Percentiles rank a stretch among this genome's conserved stretches.
phyloP scores from a whole-genome alignment of 2,797 vertebrate genomes.

The Enteromius mattozi region DNA sequence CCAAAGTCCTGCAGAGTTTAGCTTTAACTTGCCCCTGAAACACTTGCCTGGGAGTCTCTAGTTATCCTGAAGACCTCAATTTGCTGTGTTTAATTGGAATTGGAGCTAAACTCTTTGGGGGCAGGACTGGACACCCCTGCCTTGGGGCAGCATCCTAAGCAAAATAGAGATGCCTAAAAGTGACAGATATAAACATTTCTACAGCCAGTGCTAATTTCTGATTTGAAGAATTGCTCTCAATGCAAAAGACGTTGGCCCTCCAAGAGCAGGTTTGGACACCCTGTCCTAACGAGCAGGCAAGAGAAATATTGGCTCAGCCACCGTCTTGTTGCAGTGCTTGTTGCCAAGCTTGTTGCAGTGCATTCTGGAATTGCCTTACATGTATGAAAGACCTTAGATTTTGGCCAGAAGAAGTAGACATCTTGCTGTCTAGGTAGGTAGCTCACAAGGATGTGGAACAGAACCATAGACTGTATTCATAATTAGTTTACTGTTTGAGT shows the following conservation, averaged over 20 bases:
- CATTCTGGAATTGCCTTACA: neutral
- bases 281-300: neutral
- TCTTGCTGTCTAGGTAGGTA: neutral
- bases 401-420: neutral
- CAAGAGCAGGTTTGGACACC: neutral
- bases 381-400: neutral
- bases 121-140: neutral
- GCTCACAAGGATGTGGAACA: conserved; percentile 6
- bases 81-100: neutral
- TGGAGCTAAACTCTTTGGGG: neutral
- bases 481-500: neutral
- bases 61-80: neutral
- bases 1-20: neutral
- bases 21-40: neutral
- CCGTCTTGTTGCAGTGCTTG: neutral
- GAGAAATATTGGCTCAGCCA: neutral
- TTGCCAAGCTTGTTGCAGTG: neutral
- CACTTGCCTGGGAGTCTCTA: neutral
- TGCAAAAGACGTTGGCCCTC: neutral
- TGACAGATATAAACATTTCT: neutral
- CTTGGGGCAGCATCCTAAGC: neutral
- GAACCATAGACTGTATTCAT: neutral
- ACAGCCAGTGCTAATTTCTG: neutral
- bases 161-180: neutral
- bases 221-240: neutral